Evolutionary conservation across 2,797 vertebrate genomes (phyloP), one percentile per base, ranked within the genome.

Genomic region (Typhlichthys subterraneus): DNA sequence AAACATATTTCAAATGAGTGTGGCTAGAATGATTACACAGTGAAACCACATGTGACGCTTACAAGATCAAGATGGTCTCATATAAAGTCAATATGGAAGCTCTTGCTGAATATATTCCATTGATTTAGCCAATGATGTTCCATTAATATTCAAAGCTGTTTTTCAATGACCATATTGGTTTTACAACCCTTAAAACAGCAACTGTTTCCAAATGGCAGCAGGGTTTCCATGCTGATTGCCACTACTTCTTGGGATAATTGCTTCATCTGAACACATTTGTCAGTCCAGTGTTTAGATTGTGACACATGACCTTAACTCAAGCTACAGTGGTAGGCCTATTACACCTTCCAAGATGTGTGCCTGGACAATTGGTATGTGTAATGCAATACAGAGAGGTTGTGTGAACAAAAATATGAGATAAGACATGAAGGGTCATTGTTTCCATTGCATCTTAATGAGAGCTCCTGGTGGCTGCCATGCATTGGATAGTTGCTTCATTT

Each of bases 301-400:
- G 62, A 68, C 67, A 33, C 42, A 57, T 71, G 55, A 69, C 64
- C 56, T 52, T 29, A 19, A 45, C 1, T 60, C 52, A 42, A 47
- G n/a, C 58, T 70, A 55, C 23, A 23, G 23, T 23, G 17, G 42
- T 60, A 11, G 17, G 17, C 17, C 23, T 23, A 23, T 23, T 13
- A 45, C 33, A 10, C 1, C 48, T 60, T 67, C 13, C 46, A 33
- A 69, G 15, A 9, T 63, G 46, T 46, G 59, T 15, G 51, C 11
- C 62, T 50, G 53, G 14, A 55, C 65, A 74, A 77, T 17, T 66
- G 74, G 33, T 64, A 58, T 67, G 67, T 59, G 69, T 82, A 75
- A 82, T 63, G 58, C 62, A 23, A 76, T 58, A 23, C 68, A 62
- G 63, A 69, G 67, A 1, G 4, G 13, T 17, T 10, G 53, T 58